Conservation (phyloP, 2,888 invertebrate species). For the Caenorhabditis japonica region DNA sequence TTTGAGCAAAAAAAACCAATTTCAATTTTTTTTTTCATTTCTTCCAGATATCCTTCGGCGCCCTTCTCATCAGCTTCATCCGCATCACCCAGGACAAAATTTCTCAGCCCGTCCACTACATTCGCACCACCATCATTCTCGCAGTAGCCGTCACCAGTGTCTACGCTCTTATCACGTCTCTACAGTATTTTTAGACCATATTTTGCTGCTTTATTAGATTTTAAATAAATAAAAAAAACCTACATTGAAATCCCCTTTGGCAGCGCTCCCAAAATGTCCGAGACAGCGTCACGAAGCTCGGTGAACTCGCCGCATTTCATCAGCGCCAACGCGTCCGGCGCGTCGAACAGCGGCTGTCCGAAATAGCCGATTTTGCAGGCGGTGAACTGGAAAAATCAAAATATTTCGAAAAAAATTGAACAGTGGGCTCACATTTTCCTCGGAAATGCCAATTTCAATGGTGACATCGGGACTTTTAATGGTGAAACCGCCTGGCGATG, state of each 20-base stretch:
- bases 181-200: slow-evolving; percentile 6
- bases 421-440: slow-evolving; percentile 35
- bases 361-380: slow-evolving; percentile 55
- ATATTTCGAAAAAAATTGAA: no score
- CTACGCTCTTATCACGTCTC: slow-evolving; percentile 16
- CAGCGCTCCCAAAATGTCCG: slow-evolving; percentile 23
- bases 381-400: slow-evolving; percentile 47
- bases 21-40: no score
- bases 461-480: slow-evolving; percentile 34
- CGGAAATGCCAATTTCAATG: slow-evolving; percentile 29
- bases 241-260: slow-evolving; percentile 43
- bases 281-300: slow-evolving; percentile 29
- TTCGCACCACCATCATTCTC: slow-evolving; percentile 24
- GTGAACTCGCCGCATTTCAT: slow-evolving; percentile 38
- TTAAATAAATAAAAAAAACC: slow-evolving; percentile 16
- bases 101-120: slow-evolving; percentile 31
- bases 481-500: not conserved
- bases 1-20: not conserved
- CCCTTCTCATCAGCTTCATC: slow-evolving; percentile 37
- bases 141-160: slow-evolving; percentile 7
- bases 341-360: slow-evolving; percentile 45
- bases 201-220: no score
- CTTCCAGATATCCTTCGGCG: slow-evolving; percentile 30
- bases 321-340: slow-evolving; percentile 26
- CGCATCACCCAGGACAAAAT: slow-evolving; percentile 31